phyloP scores from a whole-genome alignment of 2,113 vertebrate species.

The Cinclus cinclus region DNA sequence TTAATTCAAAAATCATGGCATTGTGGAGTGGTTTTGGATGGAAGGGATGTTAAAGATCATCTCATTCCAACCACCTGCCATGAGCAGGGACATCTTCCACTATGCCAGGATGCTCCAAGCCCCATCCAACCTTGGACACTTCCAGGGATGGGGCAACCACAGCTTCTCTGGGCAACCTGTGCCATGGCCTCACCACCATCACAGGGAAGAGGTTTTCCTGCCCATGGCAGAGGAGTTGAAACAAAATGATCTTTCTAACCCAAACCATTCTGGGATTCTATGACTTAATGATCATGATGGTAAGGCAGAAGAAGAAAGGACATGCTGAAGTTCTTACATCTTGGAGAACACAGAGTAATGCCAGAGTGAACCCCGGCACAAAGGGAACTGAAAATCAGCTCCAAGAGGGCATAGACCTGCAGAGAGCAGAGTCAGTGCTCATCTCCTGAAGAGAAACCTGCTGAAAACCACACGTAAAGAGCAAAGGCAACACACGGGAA shows the following conservation, averaged over 20 bases:
- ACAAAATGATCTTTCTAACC: not conserved
- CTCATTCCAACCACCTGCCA: not conserved
- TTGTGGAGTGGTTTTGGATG: not conserved
- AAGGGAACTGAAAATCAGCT: not conserved
- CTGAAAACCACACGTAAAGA: not conserved
- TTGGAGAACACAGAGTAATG: not conserved
- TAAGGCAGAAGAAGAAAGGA: not conserved
- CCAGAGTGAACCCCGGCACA: not conserved
- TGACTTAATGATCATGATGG: not conserved
- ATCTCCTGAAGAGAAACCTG: not conserved
- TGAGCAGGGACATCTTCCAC: not conserved
- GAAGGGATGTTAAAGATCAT: not conserved
- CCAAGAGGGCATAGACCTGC: not conserved
- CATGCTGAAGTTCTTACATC: not conserved
- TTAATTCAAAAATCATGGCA: not conserved
- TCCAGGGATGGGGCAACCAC: not conserved
- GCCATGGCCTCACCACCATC: not conserved
- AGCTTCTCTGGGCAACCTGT: not conserved
- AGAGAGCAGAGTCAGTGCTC: not conserved
- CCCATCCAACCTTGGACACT: fast-evolving
- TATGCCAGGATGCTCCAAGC: not conserved
- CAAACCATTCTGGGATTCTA: not conserved
- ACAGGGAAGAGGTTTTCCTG: not conserved
- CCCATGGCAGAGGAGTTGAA: not conserved
- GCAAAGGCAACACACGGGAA: not conserved